phyloP scores from a whole-genome alignment of 2,797 vertebrate genomes.

The Myotis planiceps region DNA sequence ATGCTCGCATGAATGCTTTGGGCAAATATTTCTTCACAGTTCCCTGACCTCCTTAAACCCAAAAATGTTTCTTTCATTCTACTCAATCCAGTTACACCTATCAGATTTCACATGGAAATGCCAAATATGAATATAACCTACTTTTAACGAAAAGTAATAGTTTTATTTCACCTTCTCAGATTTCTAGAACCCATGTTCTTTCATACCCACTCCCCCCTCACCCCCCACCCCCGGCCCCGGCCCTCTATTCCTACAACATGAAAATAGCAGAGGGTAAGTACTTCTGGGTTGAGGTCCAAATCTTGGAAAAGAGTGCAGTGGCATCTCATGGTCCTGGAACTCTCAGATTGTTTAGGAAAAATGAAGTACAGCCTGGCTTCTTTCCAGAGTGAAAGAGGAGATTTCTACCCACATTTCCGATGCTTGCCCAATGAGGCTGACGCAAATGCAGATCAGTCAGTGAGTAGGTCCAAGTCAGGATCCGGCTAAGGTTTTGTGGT shows the following conservation, averaged over 20 bases:
- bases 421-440: neutral
- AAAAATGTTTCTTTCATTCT: neutral
- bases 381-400: neutral
- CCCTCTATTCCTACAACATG: neutral
- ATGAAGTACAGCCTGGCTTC: neutral
- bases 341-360: neutral
- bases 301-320: neutral
- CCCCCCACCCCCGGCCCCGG: fast-evolving
- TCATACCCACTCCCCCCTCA: neutral
- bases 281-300: neutral
- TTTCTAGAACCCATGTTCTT: neutral
- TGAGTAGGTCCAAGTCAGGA: neutral
- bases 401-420: neutral
- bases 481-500: neutral
- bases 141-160: neutral
- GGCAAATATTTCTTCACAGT: neutral
- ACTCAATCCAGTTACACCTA: neutral
- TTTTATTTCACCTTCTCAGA: neutral
- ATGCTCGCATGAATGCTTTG: neutral
- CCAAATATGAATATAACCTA: neutral
- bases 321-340: neutral
- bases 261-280: neutral
- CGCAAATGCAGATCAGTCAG: neutral
- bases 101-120: neutral
- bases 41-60: neutral